phyloP scores from a whole-genome alignment of 1,140 invertebrate species.

The Ctenoplectra terminalis region DNA sequence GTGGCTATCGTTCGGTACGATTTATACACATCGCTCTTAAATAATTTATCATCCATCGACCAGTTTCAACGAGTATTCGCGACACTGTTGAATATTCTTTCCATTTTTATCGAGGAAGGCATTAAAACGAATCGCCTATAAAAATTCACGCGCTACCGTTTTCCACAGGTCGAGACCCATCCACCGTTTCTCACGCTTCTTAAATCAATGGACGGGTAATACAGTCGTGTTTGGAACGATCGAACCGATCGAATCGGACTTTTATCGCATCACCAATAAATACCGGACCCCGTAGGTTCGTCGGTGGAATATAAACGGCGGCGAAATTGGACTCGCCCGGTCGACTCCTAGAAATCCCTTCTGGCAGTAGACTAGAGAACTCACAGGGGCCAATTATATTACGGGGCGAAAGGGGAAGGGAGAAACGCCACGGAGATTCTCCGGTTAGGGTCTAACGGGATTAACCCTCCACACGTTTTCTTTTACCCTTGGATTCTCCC shows the following conservation, averaged over 20 bases:
- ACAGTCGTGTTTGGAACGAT: constrained; percentile 65
- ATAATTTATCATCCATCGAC: neutral
- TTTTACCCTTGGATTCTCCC: constrained; percentile 49
- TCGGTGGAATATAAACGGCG: constrained; percentile 71
- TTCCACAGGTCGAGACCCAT: neutral
- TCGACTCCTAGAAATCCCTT: constrained; percentile 81
- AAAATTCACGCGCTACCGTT: constrained; percentile 35
- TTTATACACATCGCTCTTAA: neutral
- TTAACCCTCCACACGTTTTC: constrained; percentile 73
- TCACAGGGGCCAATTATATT: constrained; percentile 79
- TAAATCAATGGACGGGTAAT: neutral
- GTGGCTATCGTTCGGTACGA: constrained; percentile 19
- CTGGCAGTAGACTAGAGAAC: constrained; percentile 76
- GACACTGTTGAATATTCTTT: neutral
- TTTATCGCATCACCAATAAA: constrained; percentile 79
- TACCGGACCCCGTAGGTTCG: constrained; percentile 61
- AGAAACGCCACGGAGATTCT: constrained; percentile 71
- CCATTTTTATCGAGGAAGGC: neutral
- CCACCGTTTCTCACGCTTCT: neutral
- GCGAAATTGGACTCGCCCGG: constrained; percentile 73
- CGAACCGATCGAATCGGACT: constrained; percentile 72
- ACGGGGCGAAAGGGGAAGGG: constrained; percentile 55
- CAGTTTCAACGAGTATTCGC: neutral
- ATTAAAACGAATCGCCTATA: neutral
- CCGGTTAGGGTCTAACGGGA: constrained; percentile 71